A percentile compares a stretch with the other conserved stretches of the same genome.
Conservation (phyloP, 2,888 invertebrate genomes). For the Dasysyrphus albostriatus region DNA sequence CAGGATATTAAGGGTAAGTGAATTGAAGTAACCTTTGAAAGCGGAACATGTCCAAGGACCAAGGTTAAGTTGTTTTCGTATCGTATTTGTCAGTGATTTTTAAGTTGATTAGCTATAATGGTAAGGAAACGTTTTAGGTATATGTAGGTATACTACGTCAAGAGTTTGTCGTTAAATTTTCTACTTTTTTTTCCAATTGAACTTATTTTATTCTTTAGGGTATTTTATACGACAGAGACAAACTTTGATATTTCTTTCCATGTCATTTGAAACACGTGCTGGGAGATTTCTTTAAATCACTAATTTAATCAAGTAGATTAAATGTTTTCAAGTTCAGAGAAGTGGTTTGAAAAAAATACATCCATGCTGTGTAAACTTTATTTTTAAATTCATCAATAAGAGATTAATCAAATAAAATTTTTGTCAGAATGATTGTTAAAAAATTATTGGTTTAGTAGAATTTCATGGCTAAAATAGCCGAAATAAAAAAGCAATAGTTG, state of each 20-base stretch:
- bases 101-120: slow-evolving; percentile 46
- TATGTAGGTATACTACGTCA: neutral
- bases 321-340: neutral
- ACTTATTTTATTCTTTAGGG: slow-evolving; percentile 1
- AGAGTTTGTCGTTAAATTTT: slow-evolving; percentile 1
- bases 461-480: too few relatives aligned
- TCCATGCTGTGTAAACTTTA: neutral
- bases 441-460: too few relatives aligned
- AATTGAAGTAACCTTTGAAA: slow-evolving; percentile 17
- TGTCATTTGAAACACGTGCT: slow-evolving; percentile 4
- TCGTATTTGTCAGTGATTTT: slow-evolving; percentile 40
- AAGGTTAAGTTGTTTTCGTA: slow-evolving; percentile 36
- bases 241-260: neutral
- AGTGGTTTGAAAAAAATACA: neutral
- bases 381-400: too few relatives aligned
- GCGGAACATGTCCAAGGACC: slow-evolving; percentile 31
- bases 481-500: too few relatives aligned
- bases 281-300: neutral
- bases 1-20: slow-evolving; percentile 83
- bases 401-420: too few relatives aligned
- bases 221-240: neutral
- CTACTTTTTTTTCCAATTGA: neutral
- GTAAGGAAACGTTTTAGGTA: neutral
- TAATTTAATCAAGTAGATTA: neutral
- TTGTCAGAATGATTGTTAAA: too few relatives aligned